Percentiles rank a stretch among this genome's conserved stretches.
Conservation (phyloP, 2,888 invertebrate species). For the Spialia ferax region DNA sequence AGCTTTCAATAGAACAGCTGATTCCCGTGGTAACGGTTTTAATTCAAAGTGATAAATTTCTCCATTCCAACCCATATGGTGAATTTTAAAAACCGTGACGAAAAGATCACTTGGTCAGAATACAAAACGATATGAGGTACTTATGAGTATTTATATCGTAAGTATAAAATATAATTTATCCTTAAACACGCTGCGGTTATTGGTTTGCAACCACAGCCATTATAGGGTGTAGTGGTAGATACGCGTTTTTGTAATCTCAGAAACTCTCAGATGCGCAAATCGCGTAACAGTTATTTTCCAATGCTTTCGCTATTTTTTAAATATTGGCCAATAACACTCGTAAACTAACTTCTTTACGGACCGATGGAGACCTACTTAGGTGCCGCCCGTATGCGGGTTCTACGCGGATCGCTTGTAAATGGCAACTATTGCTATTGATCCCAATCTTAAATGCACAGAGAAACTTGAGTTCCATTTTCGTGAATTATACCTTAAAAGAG, state of each 20-base stretch:
- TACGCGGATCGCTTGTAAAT: conserved; percentile 67
- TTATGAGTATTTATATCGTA: too few species aligned
- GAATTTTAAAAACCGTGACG: neutral
- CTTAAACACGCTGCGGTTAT: too few species aligned
- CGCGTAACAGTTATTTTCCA: neutral
- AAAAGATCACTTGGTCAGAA: neutral
- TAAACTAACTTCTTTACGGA: conserved; percentile 25
- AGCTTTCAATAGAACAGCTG: conserved; percentile 69
- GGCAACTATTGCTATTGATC: conserved; percentile 11
- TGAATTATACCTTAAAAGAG: neutral
- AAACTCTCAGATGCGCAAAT: neutral
- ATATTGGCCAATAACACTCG: conserved; percentile 5
- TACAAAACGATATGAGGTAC: neutral
- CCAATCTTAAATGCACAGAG: conserved; percentile 33
- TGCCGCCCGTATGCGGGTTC: conserved; percentile 59
- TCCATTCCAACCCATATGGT: conserved; percentile 22
- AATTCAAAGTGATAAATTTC: conserved; percentile 48
- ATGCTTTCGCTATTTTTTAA: neutral
- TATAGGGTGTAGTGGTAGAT: too few species aligned
- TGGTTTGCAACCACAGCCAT: neutral
- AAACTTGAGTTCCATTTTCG: conserved; percentile 19
- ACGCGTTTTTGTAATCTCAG: too few species aligned
- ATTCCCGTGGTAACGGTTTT: conserved; percentile 76
- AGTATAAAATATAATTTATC: too few species aligned
- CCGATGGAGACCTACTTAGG: conserved; percentile 47